Evolutionary conservation across 2,113 vertebrate species (phyloP).

Genomic region (Esox niger): DNA sequence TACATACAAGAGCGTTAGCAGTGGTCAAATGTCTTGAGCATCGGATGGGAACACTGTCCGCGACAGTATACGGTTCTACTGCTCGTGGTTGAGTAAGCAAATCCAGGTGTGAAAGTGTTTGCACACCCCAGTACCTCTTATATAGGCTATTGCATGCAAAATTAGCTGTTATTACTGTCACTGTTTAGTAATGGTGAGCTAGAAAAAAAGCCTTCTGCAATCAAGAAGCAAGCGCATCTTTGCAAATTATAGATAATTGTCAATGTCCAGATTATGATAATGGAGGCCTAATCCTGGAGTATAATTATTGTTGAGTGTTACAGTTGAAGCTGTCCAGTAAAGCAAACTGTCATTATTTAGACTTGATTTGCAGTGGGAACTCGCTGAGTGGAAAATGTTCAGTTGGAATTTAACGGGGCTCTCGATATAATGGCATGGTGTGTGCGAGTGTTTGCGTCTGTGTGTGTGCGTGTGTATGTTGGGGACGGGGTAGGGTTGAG

Average conservation of each 20-base stretch:
- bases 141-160: constrained; percentile 99
- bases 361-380: constrained; percentile 91
- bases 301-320: constrained; percentile 99
- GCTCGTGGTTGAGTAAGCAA: constrained; percentile 97
- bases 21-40: constrained; percentile 73
- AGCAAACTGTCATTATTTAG: constrained; percentile 99
- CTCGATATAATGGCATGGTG: constrained; percentile 92
- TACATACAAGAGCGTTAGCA: constrained; percentile 27
- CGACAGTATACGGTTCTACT: constrained; percentile 80
- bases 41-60: constrained; percentile 67
- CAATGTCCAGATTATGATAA: constrained; percentile 99
- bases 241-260: constrained; percentile 99
- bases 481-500: constrained; percentile 33
- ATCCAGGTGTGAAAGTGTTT: constrained; percentile 99
- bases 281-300: constrained; percentile 99
- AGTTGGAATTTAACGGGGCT: constrained; percentile 94
- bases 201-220: constrained; percentile 92
- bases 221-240: constrained; percentile 99
- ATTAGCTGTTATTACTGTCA: constrained; percentile 99
- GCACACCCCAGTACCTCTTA: constrained; percentile 99
- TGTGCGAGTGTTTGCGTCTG: constrained; percentile 33
- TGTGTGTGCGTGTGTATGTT: constrained; percentile 10
- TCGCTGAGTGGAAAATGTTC: constrained; percentile 97
- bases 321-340: constrained; percentile 99
- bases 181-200: constrained; percentile 99